A percentile compares a stretch with the other conserved stretches of the same genome.
Conservation (phyloP, 2,888 invertebrate species). For the Aplocera efformata region DNA sequence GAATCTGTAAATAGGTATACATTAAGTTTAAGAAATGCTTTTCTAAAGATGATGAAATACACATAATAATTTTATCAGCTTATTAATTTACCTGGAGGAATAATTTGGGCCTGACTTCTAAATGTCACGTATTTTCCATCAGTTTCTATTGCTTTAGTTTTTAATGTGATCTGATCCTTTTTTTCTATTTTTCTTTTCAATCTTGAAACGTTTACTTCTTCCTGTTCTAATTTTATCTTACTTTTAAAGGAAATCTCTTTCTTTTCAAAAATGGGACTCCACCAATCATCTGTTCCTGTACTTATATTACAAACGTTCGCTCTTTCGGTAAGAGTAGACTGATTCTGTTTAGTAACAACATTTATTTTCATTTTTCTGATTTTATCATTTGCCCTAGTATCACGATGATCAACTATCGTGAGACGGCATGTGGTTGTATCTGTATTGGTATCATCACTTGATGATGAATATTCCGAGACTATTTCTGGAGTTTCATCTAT, state of each 20-base stretch:
- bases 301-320: slow-evolving; percentile 40
- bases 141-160: slow-evolving; percentile 29
- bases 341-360: slow-evolving; percentile 41
- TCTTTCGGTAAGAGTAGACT: slow-evolving; percentile 40
- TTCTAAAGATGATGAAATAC: too few relatives aligned
- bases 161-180: slow-evolving; percentile 14
- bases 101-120: slow-evolving; percentile 46
- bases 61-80: neutral
- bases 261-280: slow-evolving; percentile 56
- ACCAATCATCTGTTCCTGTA: slow-evolving; percentile 56
- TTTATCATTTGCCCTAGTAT: slow-evolving; percentile 11
- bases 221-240: slow-evolving; percentile 23
- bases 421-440: slow-evolving; percentile 44
- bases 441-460: slow-evolving; percentile 29
- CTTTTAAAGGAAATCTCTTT: slow-evolving; percentile 24
- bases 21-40: too few relatives aligned
- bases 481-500: slow-evolving; percentile 1
- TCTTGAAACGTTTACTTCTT: slow-evolving; percentile 10
- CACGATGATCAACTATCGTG: slow-evolving; percentile 32
- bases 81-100: slow-evolving; percentile 41
- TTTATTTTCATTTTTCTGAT: slow-evolving; percentile 17
- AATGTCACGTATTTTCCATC: slow-evolving; percentile 48
- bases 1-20: slow-evolving; percentile 26
- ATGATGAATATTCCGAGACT: slow-evolving; percentile 8
- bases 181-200: slow-evolving; percentile 11